phyloP scores from a whole-genome alignment of 2,797 vertebrate species.

The Alauda arvensis region DNA sequence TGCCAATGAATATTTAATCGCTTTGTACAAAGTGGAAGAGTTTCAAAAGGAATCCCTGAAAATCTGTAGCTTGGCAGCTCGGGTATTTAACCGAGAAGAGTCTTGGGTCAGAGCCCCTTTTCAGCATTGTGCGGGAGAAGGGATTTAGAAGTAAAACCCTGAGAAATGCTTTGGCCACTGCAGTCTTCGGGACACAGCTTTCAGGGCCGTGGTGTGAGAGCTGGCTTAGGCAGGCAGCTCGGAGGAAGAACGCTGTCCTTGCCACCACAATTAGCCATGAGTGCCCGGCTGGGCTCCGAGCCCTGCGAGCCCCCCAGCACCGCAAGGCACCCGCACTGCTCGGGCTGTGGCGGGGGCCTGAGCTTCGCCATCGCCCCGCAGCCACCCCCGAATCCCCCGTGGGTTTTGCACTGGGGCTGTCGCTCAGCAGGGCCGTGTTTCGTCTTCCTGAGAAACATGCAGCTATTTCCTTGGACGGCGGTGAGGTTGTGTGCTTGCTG shows the following conservation, averaged over 20 bases:
- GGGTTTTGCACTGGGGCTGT: neutral
- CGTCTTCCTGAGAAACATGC: neutral
- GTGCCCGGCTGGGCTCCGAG: neutral
- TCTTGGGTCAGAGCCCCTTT: neutral
- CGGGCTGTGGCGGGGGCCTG: fast-evolving
- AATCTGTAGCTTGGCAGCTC: slow-evolving; percentile 18
- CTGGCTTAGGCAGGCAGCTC: neutral
- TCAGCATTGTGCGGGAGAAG: neutral
- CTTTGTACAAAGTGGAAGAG: slow-evolving; percentile 29
- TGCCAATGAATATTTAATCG: slow-evolving; percentile 54
- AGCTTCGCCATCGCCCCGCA: fast-evolving
- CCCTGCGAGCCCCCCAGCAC: fast-evolving
- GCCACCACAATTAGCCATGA: fast-evolving
- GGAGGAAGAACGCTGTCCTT: neutral
- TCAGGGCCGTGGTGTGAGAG: neutral
- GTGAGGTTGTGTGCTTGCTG: neutral
- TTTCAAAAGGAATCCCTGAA: slow-evolving; percentile 54
- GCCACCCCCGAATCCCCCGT: neutral
- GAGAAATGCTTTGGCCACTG: neutral
- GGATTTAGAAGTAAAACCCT: slow-evolving; percentile 12
- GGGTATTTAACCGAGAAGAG: neutral
- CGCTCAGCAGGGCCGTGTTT: neutral
- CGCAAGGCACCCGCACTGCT: fast-evolving
- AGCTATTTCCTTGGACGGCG: neutral
- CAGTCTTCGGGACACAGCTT: neutral